Base-by-base conservation (phyloP, 2,797 vertebrate species). In the Diplodus puntazzo region DNA sequence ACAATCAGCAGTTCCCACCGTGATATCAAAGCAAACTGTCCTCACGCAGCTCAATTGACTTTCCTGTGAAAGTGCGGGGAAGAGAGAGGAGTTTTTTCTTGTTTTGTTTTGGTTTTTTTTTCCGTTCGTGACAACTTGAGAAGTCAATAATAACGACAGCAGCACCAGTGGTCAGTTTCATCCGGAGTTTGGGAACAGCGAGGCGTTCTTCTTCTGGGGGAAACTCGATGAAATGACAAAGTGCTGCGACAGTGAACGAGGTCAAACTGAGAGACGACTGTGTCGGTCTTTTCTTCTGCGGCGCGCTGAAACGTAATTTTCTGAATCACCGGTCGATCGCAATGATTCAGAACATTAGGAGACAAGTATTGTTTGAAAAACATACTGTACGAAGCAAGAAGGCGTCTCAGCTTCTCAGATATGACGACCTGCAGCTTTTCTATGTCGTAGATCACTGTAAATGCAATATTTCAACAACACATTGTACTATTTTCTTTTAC, bases 1-100 rank as follows among this genome's bases (percentile, higher is more conserved):
- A 93, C 91, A 94, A 93, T 93, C 92, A 92, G 85, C 85, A 30
- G 65, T 76, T 90, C 92, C 70, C 88, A 69, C 82, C 57, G 64
- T 53, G 88, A 90, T 74, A 85, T 86, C 84, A 75, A 13, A 82
- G 82, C 74, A 81, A 86, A 84, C 83, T 77, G 80, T 86, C 84
- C 85, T 81, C 87, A 75, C 16, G 70, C 82, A 70, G 91, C 77
- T 86, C 81, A 45, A 69, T 64, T 73, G 75, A 87, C 80, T 91
- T 79, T 80, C 70, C 43, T 0, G 59, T 49, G 75, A 83, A 68
- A 62, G 80, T 13, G 59, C 12, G 30, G 73, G 43, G 53, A 75
- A 59, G 39, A 34, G 18, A 25, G 1, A 27, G 4, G 2, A 25
- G 72, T 63, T 49, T 70, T 59, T 39, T n/a, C 0, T 69, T 67